These are phyloP conservation scores for Allophyes oxyacanthae DNA, from an alignment of 2,888 invertebrate species.

Conservation along the genomic window DNA sequence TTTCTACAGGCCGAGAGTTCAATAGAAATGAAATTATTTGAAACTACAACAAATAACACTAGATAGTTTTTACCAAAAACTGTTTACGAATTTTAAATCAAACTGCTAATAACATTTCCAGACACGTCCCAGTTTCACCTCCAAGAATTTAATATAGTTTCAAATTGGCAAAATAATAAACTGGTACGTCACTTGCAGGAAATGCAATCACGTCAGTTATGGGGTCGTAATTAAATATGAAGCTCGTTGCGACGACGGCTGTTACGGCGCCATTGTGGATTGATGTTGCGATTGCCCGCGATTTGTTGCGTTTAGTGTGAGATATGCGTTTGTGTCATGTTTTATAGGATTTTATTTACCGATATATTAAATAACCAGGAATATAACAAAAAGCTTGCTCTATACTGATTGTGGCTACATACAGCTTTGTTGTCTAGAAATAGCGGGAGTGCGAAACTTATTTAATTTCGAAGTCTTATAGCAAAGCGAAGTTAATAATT, in stretches of 20 bases:
- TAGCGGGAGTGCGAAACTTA: too few relatives aligned
- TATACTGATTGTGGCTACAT: too few relatives aligned
- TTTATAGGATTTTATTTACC: background rate
- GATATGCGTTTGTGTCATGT: constrained; percentile 2
- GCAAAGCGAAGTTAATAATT: too few relatives aligned
- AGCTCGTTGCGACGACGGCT: constrained; percentile 68
- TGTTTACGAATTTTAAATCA: constrained; percentile 25
- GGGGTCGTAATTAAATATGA: constrained; percentile 83
- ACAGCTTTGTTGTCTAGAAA: too few relatives aligned
- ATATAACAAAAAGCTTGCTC: too few relatives aligned
- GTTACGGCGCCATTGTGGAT: constrained; percentile 62
- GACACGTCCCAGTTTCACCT: constrained; percentile 69
- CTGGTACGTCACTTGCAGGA: constrained; percentile 82
- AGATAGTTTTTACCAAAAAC: constrained; percentile 23
- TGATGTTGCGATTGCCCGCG: constrained; percentile 43
- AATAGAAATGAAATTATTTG: constrained; percentile 20
- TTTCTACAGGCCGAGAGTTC: too few relatives aligned
- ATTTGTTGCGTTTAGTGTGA: constrained; percentile 44
- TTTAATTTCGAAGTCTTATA: too few relatives aligned
- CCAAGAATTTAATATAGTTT: constrained; percentile 83
- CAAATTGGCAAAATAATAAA: constrained; percentile 87
- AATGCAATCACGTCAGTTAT: constrained; percentile 85
- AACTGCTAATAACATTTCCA: constrained; percentile 49
- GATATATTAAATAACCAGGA: too few relatives aligned
- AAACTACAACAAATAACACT: constrained; percentile 8